Percentiles rank a stretch among this genome's conserved stretches.
phyloP scores from a whole-genome alignment of 1,140 invertebrate genomes.

The Diorhabda carinulata region DNA sequence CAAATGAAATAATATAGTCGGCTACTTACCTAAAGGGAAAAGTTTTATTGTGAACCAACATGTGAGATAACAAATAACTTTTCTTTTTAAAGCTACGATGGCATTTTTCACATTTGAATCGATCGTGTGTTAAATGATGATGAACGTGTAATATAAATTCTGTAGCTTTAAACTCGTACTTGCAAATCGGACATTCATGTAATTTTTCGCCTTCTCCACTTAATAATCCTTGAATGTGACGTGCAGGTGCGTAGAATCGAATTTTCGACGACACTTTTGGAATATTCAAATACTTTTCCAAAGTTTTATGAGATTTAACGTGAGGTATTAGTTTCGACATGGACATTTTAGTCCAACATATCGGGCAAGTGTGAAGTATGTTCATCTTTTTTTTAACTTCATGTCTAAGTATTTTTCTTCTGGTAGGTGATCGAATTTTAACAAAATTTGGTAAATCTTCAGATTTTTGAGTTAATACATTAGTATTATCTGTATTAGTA shows the following conservation, averaged over 20 bases:
- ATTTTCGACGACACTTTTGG: slow-evolving; percentile 23
- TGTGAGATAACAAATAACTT: slow-evolving; percentile 32
- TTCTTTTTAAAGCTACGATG: slow-evolving; percentile 30
- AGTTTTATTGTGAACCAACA: slow-evolving; percentile 32
- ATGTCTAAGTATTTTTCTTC: slow-evolving; percentile 9
- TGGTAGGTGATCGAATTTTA: background rate
- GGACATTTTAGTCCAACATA: slow-evolving; percentile 29
- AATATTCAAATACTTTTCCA: slow-evolving; percentile 33
- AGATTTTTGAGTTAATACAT: background rate
- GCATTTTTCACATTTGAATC: slow-evolving; percentile 32
- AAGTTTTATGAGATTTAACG: slow-evolving; percentile 28
- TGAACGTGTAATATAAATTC: slow-evolving; percentile 28
- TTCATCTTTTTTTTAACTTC: background rate
- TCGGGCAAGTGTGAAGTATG: slow-evolving; percentile 27
- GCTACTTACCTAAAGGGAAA: slow-evolving; percentile 18
- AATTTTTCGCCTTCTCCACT: slow-evolving; percentile 12
- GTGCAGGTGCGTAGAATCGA: slow-evolving; percentile 15
- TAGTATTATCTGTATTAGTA: background rate
- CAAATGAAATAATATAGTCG: no score
- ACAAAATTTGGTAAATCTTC: background rate
- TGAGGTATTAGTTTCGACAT: slow-evolving; percentile 27
- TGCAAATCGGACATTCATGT: slow-evolving; percentile 28
- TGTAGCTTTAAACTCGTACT: slow-evolving; percentile 18
- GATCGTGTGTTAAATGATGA: slow-evolving; percentile 26
- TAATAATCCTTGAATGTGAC: background rate